A percentile compares a stretch with the other conserved stretches of the same genome.
These are phyloP conservation scores for Drosophila sucinea DNA, from an alignment of 1,140 invertebrate species.

Conservation along the genomic window DNA sequence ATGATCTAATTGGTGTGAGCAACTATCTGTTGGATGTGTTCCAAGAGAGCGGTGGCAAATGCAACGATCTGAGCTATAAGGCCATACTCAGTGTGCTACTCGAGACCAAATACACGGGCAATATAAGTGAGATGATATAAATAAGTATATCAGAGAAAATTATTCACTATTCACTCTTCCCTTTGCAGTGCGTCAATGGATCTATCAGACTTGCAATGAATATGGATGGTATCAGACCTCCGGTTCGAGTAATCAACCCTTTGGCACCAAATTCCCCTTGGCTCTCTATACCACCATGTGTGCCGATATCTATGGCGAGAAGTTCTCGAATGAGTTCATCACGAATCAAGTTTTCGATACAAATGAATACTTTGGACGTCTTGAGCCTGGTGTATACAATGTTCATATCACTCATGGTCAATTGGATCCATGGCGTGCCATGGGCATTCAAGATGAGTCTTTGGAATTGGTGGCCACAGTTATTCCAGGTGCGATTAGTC, in stretches of 20 bases:
- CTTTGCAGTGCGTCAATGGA: slow-evolving; percentile 85
- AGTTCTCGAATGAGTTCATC: slow-evolving; percentile 62
- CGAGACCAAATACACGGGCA: slow-evolving; percentile 56
- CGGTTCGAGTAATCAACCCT: slow-evolving; percentile 85
- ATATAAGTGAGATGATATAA: slow-evolving; percentile 58
- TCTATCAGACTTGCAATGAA: slow-evolving; percentile 89
- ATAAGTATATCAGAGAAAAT: background rate
- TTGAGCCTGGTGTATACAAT: slow-evolving; percentile 85
- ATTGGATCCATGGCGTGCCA: slow-evolving; percentile 87
- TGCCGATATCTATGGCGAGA: slow-evolving; percentile 86
- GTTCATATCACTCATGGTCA: slow-evolving; percentile 87
- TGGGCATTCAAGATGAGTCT: slow-evolving; percentile 84
- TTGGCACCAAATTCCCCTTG: slow-evolving; percentile 85
- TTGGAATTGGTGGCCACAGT: slow-evolving; percentile 53
- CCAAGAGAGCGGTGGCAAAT: slow-evolving; percentile 29
- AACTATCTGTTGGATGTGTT: slow-evolving; percentile 60
- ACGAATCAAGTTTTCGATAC: slow-evolving; percentile 83
- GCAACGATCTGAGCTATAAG: slow-evolving; percentile 68
- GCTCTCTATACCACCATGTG: slow-evolving; percentile 86
- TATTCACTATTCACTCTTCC: background rate
- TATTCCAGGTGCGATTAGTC: slow-evolving; percentile 56
- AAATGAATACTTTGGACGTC: slow-evolving; percentile 86
- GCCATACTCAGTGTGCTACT: slow-evolving; percentile 46
- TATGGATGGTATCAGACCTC: slow-evolving; percentile 90
- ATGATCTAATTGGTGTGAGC: slow-evolving; percentile 64